A percentile compares a stretch with the other conserved stretches of the same genome.
phyloP scores from a whole-genome alignment of 2,888 invertebrate species.

The Pterostichus madidus region DNA sequence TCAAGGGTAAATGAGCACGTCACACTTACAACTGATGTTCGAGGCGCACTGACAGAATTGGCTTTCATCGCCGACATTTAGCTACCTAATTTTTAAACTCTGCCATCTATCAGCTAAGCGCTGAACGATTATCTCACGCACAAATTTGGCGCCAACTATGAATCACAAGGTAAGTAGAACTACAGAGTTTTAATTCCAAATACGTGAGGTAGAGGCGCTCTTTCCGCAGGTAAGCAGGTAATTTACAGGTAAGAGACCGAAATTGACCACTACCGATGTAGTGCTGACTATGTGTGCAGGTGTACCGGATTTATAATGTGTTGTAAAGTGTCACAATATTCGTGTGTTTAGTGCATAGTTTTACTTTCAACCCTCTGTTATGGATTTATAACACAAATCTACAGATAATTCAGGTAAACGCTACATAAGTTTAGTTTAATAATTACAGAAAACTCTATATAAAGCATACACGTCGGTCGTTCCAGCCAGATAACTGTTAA shows the following conservation, averaged over 20 bases:
- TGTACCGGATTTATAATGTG: slow-evolving; percentile 70
- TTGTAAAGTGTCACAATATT: slow-evolving; percentile 69
- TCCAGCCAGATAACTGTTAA: slow-evolving; percentile 71
- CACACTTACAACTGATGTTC: slow-evolving; percentile 23
- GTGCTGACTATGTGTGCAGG: slow-evolving; percentile 69
- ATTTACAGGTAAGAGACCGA: slow-evolving; percentile 69
- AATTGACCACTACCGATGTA: slow-evolving; percentile 69
- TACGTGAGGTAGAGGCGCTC: slow-evolving; percentile 64
- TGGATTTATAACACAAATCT: slow-evolving; percentile 63
- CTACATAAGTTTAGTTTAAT: slow-evolving; percentile 39
- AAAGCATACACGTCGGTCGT: slow-evolving; percentile 71
- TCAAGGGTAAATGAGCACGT: slow-evolving; percentile 47
- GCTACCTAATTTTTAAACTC: neutral
- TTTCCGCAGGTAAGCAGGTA: slow-evolving; percentile 68
- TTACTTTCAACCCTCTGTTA: slow-evolving; percentile 60
- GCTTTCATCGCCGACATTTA: slow-evolving; percentile 54
- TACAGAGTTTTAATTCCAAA: slow-evolving; percentile 3
- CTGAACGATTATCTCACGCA: neutral
- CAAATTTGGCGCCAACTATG: slow-evolving; percentile 36
- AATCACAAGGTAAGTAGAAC: slow-evolving; percentile 56
- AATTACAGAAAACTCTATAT: slow-evolving; percentile 65
- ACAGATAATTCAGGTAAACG: slow-evolving; percentile 47
- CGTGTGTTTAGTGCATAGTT: slow-evolving; percentile 68
- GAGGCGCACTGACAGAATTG: slow-evolving; percentile 59
- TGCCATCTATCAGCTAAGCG: slow-evolving; percentile 16